These are phyloP conservation scores for Drosophila truncata DNA, from an alignment of 1,140 invertebrate species.

Conservation along the genomic window DNA sequence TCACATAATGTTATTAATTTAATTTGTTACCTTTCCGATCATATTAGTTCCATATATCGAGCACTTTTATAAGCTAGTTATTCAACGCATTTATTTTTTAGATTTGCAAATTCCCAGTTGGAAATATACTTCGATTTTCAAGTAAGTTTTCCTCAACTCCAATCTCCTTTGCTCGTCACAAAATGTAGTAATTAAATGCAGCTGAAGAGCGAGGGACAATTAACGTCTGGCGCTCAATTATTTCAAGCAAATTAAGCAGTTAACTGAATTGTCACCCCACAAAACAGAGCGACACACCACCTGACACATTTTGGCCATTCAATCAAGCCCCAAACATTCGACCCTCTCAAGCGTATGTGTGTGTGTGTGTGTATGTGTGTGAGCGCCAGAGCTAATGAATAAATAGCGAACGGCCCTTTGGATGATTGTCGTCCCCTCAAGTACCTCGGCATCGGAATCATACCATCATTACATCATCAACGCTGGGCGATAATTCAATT, in stretches of 20 bases:
- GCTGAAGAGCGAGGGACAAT: conserved; percentile 17
- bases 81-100: too few species aligned
- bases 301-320: conserved; percentile 50
- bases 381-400: conserved; percentile 61
- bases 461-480: conserved; percentile 35
- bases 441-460: conserved; percentile 25
- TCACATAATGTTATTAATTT: too few species aligned
- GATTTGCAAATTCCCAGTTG: neutral
- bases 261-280: conserved; percentile 75
- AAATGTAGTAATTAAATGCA: conserved; percentile 52
- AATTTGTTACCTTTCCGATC: too few species aligned
- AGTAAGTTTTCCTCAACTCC: neutral
- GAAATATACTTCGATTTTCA: neutral
- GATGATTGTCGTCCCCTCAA: conserved; percentile 35
- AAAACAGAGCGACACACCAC: conserved; percentile 19
- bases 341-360: conserved; percentile 22
- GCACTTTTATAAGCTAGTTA: too few species aligned
- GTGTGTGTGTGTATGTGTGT: conserved; percentile 51
- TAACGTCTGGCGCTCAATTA: conserved; percentile 57
- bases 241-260: conserved; percentile 81
- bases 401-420: conserved; percentile 56
- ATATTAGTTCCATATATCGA: too few species aligned
- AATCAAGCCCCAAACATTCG: conserved; percentile 42
- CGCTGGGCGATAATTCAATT: conserved; percentile 76
- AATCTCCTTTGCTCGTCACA: neutral